These are phyloP conservation scores for Panurus biarmicus DNA, from an alignment of 2,113 vertebrate genomes.

Conservation along the genomic window DNA sequence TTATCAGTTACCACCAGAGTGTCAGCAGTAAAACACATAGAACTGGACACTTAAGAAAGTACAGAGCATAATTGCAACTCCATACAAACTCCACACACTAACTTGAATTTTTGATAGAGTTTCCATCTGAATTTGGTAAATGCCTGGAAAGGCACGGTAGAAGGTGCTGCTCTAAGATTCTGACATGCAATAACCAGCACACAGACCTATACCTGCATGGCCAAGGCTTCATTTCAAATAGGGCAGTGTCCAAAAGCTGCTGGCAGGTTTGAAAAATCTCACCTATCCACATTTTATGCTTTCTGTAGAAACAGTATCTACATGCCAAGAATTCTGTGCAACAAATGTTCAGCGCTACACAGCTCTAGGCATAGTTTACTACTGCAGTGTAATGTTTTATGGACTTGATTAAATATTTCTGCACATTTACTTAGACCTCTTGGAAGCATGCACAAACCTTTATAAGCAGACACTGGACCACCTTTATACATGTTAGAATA, in stretches of 20 bases:
- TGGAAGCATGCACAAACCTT: background rate
- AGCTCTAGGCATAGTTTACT: background rate
- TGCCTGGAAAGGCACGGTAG: background rate
- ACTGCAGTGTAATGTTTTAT: background rate
- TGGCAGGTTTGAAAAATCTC: background rate
- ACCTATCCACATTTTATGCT: background rate
- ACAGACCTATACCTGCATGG: background rate
- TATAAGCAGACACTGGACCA: background rate
- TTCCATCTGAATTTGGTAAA: background rate
- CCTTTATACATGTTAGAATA: background rate
- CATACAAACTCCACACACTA: background rate
- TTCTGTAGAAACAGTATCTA: background rate
- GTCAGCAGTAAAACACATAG: background rate
- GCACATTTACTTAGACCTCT: background rate
- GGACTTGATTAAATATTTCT: background rate
- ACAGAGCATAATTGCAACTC: background rate
- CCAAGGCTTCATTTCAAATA: background rate
- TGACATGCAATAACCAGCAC: background rate
- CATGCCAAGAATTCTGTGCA: background rate
- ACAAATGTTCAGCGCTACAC: background rate
- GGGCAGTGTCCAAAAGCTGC: background rate
- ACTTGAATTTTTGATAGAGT: background rate
- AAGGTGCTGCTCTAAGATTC: background rate
- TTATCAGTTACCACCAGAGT: background rate
- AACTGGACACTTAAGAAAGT: background rate